Evolutionary conservation across 1,140 invertebrate genomes (phyloP).

Genomic region (Bilobella aurantiaca): DNA sequence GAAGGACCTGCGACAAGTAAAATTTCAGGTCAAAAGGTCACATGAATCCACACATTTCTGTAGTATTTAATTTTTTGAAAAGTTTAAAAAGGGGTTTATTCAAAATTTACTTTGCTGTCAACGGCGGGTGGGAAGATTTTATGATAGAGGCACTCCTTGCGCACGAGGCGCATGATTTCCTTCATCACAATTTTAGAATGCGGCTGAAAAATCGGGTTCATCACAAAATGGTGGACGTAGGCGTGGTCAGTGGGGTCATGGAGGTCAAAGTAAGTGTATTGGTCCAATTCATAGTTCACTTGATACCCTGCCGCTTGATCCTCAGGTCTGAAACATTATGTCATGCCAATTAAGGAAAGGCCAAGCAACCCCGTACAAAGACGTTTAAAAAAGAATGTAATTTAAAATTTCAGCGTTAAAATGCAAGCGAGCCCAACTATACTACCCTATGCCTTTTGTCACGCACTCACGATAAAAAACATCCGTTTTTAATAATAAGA

Average conservation of each 20-base stretch:
- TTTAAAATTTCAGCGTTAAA: no score
- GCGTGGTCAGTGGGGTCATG: slow-evolving; percentile 43
- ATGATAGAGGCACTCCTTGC: slow-evolving; percentile 42
- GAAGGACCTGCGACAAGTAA: slow-evolving; percentile 2
- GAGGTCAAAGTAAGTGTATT: slow-evolving; percentile 44
- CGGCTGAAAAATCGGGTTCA: slow-evolving; percentile 49
- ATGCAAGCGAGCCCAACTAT: no score
- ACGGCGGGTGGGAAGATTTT: slow-evolving; percentile 39
- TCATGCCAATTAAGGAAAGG: no score
- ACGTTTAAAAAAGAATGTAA: no score
- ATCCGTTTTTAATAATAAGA: no score
- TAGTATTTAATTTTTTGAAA: neutral
- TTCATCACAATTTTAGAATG: slow-evolving; percentile 49
- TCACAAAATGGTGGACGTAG: slow-evolving; percentile 44
- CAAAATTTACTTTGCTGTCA: neutral
- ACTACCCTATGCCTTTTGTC: no score
- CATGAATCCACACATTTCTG: no score
- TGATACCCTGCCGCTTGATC: slow-evolving; percentile 43
- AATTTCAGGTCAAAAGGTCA: neutral
- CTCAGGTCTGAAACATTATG: slow-evolving; percentile 43
- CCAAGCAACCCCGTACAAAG: no score
- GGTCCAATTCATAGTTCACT: slow-evolving; percentile 46
- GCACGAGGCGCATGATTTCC: slow-evolving; percentile 47
- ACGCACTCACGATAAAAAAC: no score
- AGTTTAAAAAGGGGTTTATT: no score